Conservation (phyloP, 1,140 invertebrate genomes). For the Micrasema minimum region DNA sequence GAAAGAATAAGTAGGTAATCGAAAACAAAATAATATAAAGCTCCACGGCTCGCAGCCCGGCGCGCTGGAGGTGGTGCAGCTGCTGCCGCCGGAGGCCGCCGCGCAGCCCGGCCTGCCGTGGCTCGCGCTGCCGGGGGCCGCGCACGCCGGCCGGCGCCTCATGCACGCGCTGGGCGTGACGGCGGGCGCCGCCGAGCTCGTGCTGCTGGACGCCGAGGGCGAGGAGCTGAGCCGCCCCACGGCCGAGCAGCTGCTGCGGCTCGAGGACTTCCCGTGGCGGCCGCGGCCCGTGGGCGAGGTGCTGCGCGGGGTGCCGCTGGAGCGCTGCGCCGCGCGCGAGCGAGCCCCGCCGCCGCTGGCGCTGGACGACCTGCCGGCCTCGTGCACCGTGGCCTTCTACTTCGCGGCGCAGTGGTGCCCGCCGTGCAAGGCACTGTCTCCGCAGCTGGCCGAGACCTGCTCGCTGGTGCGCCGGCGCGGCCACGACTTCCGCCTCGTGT, state of each 20-base stretch:
- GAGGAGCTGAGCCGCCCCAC: slow-evolving; percentile 67
- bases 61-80: not conserved
- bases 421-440: slow-evolving; percentile 81
- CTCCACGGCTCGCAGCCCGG: not conserved
- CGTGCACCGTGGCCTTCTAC: slow-evolving; percentile 75
- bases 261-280: slow-evolving; percentile 76
- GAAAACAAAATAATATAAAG: too few species aligned
- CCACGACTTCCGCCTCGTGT: slow-evolving; percentile 79
- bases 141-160: slow-evolving; percentile 66
- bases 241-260: slow-evolving; percentile 72
- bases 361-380: slow-evolving; percentile 64
- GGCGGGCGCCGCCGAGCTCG: slow-evolving; percentile 74
- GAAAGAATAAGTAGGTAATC: too few species aligned
- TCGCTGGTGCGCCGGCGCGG: slow-evolving; percentile 71
- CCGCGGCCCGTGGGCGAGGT: slow-evolving; percentile 66
- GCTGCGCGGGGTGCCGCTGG: slow-evolving; percentile 42
- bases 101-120: not conserved
- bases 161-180: slow-evolving; percentile 73
- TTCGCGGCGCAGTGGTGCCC: slow-evolving; percentile 85
- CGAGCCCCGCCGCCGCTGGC: slow-evolving; percentile 53
- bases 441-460: slow-evolving; percentile 76
- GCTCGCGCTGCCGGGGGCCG: not conserved
- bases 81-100: not conserved
- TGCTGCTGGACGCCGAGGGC: slow-evolving; percentile 73
- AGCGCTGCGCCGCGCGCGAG: slow-evolving; percentile 25